Percentiles rank a stretch among this genome's conserved stretches.
phyloP scores from a whole-genome alignment of 2,797 vertebrate genomes.

The Myotis vivesi region DNA sequence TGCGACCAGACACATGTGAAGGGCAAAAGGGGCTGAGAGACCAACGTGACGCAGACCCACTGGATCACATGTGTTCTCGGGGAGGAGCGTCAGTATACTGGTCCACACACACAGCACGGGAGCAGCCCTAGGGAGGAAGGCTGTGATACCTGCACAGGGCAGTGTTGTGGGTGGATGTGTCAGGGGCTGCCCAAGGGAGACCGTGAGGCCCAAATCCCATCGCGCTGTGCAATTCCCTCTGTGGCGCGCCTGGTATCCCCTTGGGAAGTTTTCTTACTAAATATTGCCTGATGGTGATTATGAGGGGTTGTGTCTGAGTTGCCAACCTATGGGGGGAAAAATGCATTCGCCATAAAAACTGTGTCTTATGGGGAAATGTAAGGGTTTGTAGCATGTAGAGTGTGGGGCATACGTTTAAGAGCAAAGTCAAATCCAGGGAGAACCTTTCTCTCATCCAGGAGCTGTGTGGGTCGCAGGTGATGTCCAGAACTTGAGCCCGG shows the following conservation, averaged over 20 bases:
- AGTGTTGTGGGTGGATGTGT: too few relatives aligned
- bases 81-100: neutral
- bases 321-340: neutral
- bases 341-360: neutral
- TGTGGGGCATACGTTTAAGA: neutral
- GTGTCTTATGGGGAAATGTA: neutral
- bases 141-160: accelerated
- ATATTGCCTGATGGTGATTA: neutral
- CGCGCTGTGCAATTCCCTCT: neutral
- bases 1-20: neutral
- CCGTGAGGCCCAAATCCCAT: neutral
- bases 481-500: neutral
- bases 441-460: neutral
- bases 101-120: neutral
- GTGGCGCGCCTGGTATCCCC: neutral
- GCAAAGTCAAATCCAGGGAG: neutral
- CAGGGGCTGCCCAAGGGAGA: neutral
- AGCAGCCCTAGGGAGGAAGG: neutral
- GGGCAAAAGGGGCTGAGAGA: neutral
- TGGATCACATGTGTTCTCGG: neutral
- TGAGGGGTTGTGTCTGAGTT: neutral
- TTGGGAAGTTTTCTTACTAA: neutral
- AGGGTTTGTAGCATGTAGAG: neutral
- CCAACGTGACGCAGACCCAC: neutral
- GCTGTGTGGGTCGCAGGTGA: neutral